Base-by-base conservation (phyloP, 1,140 invertebrate species). In the Lerema accius region DNA sequence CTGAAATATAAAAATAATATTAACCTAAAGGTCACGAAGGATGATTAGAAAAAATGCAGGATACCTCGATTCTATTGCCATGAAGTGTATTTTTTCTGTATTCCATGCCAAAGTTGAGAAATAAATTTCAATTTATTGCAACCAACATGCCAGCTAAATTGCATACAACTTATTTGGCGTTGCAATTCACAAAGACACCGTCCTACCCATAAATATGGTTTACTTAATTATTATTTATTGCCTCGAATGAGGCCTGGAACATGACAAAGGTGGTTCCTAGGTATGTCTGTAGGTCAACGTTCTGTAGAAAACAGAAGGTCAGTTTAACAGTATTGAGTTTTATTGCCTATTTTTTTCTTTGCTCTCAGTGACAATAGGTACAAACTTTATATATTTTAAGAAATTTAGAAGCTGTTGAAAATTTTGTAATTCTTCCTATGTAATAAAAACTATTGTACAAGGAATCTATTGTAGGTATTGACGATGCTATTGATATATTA, bases 141-240 rank as follows among this genome's bases (percentile, higher is more conserved):
- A 14, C 37, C 6, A 26, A 10, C 6, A 17, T 26, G 35, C 4
- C 32, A 10, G 35, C 32, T 19, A 10, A 55, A 55, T 55, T 55
- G 50, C 50, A 16, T 5, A n/a, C 26, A 55, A 42, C 17, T 14
- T 13, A 55, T 40, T 55, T 55, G 23, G 19, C 17, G 37, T 42
- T 42, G 11, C 50, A 7, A 32, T 13, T 4, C 17, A 46, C 17
- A 42, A 26, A 42, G 37, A 26, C 9, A 15, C 50, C 37, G 50
- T 19, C 15, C 14, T 13, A 5, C 9, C 43, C 23, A 49, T 45
- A 56, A 56, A 56, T 56, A 56, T 45, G 39, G 23, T 43, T 45
- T 45, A 45, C 23, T 53, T 56, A 56, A 56, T 56, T 56, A 56
- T 56, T 56, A 56, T 56, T 56, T 56, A 56, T 56, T 32, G 23